phyloP scores from a whole-genome alignment of 2,888 invertebrate genomes.

The Orchesella flavescens region DNA sequence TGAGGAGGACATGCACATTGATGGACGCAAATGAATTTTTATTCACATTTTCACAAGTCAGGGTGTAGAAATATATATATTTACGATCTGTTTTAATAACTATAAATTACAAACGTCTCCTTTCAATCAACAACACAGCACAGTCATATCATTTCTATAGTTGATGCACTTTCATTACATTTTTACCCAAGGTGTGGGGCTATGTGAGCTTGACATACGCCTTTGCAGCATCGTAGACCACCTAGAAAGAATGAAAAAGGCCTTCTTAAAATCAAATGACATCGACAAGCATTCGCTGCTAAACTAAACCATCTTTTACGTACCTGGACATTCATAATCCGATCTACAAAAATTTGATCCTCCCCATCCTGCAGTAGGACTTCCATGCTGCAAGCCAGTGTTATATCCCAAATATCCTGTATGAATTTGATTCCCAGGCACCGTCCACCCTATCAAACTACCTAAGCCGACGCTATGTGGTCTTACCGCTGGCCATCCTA shows the following conservation, averaged over 20 bases:
- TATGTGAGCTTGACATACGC: constrained; percentile 47
- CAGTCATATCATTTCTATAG: too few species aligned
- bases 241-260: not conserved
- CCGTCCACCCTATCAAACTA: constrained; percentile 52
- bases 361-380: constrained; percentile 24
- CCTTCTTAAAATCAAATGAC: not conserved
- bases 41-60: too few species aligned
- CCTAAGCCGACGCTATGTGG: constrained; percentile 48
- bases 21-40: too few species aligned
- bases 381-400: not conserved
- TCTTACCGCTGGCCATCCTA: constrained; percentile 33
- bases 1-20: too few species aligned
- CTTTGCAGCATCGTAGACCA: constrained; percentile 48
- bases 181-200: constrained; percentile 29
- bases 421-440: constrained; percentile 52
- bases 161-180: too few species aligned
- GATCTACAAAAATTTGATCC: constrained; percentile 35
- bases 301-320: not conserved
- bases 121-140: too few species aligned
- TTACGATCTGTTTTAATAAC: too few species aligned
- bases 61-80: too few species aligned
- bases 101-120: too few species aligned
- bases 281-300: not conserved
- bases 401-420: constrained; percentile 17
- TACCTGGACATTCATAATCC: constrained; percentile 52